Evolutionary conservation across 2,888 invertebrate genomes (phyloP).

Genomic region (Aphidius colemani): DNA sequence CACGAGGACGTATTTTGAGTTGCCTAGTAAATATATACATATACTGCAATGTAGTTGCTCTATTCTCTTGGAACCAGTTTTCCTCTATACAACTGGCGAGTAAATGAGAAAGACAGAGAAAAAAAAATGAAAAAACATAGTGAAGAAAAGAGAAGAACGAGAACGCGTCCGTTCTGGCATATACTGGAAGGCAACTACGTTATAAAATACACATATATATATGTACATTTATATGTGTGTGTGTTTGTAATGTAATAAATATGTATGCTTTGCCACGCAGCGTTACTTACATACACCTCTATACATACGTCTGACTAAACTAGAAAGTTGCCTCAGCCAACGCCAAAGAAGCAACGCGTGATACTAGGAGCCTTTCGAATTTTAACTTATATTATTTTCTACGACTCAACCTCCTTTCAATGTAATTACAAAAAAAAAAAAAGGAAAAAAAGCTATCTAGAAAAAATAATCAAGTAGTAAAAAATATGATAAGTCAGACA

Average conservation of each 20-base stretch:
- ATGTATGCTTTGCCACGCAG: constrained; percentile 29
- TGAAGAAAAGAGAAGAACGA: constrained; percentile 26
- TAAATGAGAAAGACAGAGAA: constrained; percentile 23
- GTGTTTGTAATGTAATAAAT: constrained; percentile 8
- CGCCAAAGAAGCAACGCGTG: constrained; percentile 50
- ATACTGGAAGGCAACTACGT: constrained; percentile 25
- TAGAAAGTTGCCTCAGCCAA: constrained; percentile 58
- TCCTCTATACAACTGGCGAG: constrained; percentile 45
- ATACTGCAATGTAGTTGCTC: constrained; percentile 50
- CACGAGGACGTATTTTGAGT: constrained; percentile 19
- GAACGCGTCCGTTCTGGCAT: constrained; percentile 26
- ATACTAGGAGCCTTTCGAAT: constrained; percentile 57
- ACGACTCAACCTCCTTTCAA: neutral
- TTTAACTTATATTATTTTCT: constrained; percentile 40
- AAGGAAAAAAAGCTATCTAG: neutral
- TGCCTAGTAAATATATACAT: constrained; percentile 10
- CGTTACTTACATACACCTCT: constrained; percentile 25
- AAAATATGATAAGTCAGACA: neutral
- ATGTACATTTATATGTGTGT: constrained; percentile 16
- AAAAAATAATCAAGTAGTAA: neutral
- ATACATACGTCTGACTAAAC: constrained; percentile 53
- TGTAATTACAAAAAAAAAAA: neutral
- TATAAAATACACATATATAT: constrained; percentile 14
- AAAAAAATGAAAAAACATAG: constrained; percentile 9
- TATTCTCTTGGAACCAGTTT: constrained; percentile 59